Conservation (phyloP, 2,888 invertebrate genomes). For the Synanthedon formicaeformis region DNA sequence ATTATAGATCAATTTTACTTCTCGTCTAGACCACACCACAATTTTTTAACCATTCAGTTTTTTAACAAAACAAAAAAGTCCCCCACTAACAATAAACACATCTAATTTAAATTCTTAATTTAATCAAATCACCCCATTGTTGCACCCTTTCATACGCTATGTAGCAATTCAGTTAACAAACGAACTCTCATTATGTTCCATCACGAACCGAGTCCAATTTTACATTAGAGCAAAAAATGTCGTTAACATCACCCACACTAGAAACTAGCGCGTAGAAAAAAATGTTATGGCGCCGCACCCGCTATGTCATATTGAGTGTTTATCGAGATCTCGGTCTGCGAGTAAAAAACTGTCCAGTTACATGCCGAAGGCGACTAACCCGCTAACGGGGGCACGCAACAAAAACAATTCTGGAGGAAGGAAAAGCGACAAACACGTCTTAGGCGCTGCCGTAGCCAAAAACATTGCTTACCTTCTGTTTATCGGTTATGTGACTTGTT, state of each 20-base stretch:
- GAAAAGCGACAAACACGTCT: conserved; percentile 16
- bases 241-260: conserved; percentile 17
- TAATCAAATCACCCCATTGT: too few relatives aligned
- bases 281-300: conserved; percentile 22
- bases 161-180: conserved; percentile 8
- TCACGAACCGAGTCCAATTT: conserved; percentile 22
- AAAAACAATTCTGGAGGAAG: conserved; percentile 40
- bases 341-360: conserved; percentile 54
- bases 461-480: not conserved
- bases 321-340: conserved; percentile 20
- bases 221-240: conserved; percentile 24
- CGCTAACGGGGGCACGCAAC: conserved; percentile 32
- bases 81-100: too few relatives aligned
- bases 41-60: too few relatives aligned
- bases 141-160: not conserved
- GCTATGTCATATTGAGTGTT: conserved; percentile 29
- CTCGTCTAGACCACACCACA: too few relatives aligned
- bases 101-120: too few relatives aligned
- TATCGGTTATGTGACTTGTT: not conserved
- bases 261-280: conserved; percentile 19
- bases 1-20: too few relatives aligned
- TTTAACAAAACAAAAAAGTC: too few relatives aligned
- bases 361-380: conserved; percentile 50
- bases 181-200: conserved; percentile 15
- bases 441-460: not conserved